Percentiles rank a stretch among this genome's conserved stretches.
Evolutionary conservation across 1,140 invertebrate genomes (phyloP).

Genomic region (Leptinotarsa lineolata): DNA sequence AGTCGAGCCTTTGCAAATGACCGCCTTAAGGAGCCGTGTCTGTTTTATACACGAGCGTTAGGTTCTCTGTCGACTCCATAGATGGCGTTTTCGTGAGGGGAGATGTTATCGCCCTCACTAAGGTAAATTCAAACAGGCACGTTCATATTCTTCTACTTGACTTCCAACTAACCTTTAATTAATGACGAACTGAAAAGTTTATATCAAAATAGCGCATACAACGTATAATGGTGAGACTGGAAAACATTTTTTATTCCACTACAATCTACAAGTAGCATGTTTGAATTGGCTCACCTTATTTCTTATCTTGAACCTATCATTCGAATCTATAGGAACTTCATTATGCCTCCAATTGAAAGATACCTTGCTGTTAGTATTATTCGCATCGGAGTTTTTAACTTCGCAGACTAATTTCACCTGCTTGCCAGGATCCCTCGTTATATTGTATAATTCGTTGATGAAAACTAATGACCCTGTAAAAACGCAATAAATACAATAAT

Average conservation of each 20-base stretch:
- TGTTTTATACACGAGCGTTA: too few relatives aligned
- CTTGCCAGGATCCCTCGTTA: constrained; percentile 67
- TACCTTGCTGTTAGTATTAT: constrained; percentile 54
- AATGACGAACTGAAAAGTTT: too few relatives aligned
- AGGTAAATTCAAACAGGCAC: too few relatives aligned
- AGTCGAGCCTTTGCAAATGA: too few relatives aligned
- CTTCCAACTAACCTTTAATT: too few relatives aligned
- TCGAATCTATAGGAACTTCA: constrained; percentile 60
- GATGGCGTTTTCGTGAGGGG: too few relatives aligned
- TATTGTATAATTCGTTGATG: constrained; percentile 61
- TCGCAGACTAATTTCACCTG: constrained; percentile 69
- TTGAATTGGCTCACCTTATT: constrained; percentile 45
- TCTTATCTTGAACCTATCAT: constrained; percentile 60
- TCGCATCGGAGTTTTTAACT: constrained; percentile 56
- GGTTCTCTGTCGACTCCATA: too few relatives aligned
- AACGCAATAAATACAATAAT: neutral
- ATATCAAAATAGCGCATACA: too few relatives aligned
- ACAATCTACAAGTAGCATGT: neutral
- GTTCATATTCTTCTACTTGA: too few relatives aligned
- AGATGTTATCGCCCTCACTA: too few relatives aligned
- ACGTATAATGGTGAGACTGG: neutral
- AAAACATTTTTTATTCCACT: neutral
- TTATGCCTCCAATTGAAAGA: constrained; percentile 73
- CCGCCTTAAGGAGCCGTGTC: too few relatives aligned
- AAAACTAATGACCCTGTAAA: constrained; percentile 56